Evolutionary conservation across 2,888 invertebrate genomes (phyloP).

Genomic region (Polydesmus complanatus): DNA sequence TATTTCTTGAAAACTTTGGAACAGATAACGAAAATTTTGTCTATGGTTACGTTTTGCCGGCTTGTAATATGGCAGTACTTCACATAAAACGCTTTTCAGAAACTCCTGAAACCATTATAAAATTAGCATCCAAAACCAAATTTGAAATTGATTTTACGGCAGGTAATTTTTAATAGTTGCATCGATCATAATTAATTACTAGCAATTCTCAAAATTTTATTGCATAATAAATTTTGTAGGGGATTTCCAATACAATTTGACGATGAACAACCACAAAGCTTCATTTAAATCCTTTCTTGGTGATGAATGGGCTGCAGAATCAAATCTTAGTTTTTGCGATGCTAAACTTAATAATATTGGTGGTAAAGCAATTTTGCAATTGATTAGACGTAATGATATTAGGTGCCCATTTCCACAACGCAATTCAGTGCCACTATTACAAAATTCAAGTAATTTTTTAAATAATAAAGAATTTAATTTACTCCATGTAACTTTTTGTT

Average conservation of each 20-base stretch:
- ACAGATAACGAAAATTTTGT: background rate
- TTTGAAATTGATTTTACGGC: background rate
- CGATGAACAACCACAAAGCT: background rate
- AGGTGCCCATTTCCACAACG: background rate
- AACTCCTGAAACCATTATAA: too few species aligned
- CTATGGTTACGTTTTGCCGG: background rate
- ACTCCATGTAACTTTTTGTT: too few species aligned
- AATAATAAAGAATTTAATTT: too few species aligned
- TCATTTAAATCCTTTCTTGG: background rate
- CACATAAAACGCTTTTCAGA: too few species aligned
- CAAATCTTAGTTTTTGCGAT: background rate
- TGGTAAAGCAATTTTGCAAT: background rate
- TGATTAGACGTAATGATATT: background rate
- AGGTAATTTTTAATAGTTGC: too few species aligned
- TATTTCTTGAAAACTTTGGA: background rate
- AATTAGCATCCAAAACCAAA: too few species aligned
- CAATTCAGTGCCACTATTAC: background rate
- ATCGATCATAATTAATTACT: too few species aligned
- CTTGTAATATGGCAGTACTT: constrained; percentile 1
- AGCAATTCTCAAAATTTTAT: too few species aligned
- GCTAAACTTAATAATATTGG: background rate
- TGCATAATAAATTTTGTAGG: too few species aligned
- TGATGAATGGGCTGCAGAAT: background rate
- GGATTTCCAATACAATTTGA: background rate
- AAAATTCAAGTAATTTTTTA: background rate